Base-by-base conservation (phyloP, 1,140 invertebrate species). In the Drosophila kanapiae region DNA sequence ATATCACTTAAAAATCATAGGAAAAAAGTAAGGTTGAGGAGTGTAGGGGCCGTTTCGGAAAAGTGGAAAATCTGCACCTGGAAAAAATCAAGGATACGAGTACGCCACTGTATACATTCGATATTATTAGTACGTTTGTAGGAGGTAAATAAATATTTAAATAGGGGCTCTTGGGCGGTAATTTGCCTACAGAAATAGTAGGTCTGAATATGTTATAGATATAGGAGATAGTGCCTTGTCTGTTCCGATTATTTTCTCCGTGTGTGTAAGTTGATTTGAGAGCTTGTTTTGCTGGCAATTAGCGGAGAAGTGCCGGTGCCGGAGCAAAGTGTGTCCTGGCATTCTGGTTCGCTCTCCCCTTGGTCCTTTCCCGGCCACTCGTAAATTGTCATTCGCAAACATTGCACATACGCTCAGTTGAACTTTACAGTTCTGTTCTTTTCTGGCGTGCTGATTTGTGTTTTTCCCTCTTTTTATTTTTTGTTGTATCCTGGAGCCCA, bases 401-500 rank as follows among this genome's bases (percentile, higher is more conserved):
- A 88, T 88, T 85, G 80, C 85, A 88, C 85, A 88, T 88, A 88
- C 85, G 85, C 85, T 69, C 75, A 84, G 85, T 88, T 88, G 85
- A 84, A 69, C 83, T 70, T 75, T 87, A 47, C 82, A 86, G 83
- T 88, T 67, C 27, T 72, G 67, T 60, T 72, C 69, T 64, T 75
- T 62, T 58, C 67, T 60, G 53, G 45, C 69, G 67, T 69, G 43
- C 69, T 72, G 69, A 58, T 71, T 62, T 61, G 38, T 74, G 56
- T 62, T 45, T 27, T 38, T 29, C 16, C 35, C 31, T 51, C 9
- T 9, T 5, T 27, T 18, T 37, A 48, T 18, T 10, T 35, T 3
- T 8, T 33, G 7, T 31, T 62, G 3, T 29, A 31, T 57, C 18
- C 29, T 76, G 56, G 40, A 74, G 57, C 49, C 48, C 48, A 54